These are phyloP conservation scores for Hucho hucho DNA, from an alignment of 2,113 vertebrate species.

Conservation along the genomic window DNA sequence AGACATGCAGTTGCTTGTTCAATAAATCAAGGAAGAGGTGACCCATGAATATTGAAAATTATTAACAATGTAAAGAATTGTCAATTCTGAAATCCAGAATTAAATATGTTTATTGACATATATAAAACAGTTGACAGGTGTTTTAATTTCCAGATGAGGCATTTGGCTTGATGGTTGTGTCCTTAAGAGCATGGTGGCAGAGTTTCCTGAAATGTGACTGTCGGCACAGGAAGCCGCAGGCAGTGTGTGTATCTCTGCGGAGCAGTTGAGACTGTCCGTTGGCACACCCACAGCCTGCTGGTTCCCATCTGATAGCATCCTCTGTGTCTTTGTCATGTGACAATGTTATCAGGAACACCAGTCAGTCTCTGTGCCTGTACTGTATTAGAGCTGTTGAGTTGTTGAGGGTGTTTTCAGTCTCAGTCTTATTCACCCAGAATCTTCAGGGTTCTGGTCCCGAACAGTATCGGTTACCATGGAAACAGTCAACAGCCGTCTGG, in stretches of 20 bases:
- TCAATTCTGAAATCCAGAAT: constrained; percentile 3
- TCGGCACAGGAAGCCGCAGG: constrained; percentile 59
- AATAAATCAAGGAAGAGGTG: neutral
- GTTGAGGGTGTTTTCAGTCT: neutral
- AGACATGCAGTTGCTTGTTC: neutral
- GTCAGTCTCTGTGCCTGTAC: neutral
- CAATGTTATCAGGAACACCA: neutral
- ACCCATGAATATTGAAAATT: neutral
- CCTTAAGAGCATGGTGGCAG: neutral
- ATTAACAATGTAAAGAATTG: neutral
- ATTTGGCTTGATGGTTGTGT: neutral
- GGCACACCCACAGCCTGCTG: constrained; percentile 47
- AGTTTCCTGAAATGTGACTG: neutral
- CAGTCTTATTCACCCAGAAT: neutral
- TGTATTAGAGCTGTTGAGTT: neutral
- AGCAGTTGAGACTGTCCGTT: constrained; percentile 38
- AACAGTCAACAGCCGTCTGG: constrained; percentile 15
- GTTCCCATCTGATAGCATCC: constrained; percentile 34
- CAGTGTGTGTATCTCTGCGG: constrained; percentile 33
- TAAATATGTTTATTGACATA: constrained; percentile 32
- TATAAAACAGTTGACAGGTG: constrained; percentile 24
- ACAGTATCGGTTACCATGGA: constrained; percentile 25
- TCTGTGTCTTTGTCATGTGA: neutral
- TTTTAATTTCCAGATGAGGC: constrained; percentile 3
- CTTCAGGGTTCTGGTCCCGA: constrained; percentile 1